phyloP scores from a whole-genome alignment of 2,888 invertebrate species.

The Masnerella sp. region DNA sequence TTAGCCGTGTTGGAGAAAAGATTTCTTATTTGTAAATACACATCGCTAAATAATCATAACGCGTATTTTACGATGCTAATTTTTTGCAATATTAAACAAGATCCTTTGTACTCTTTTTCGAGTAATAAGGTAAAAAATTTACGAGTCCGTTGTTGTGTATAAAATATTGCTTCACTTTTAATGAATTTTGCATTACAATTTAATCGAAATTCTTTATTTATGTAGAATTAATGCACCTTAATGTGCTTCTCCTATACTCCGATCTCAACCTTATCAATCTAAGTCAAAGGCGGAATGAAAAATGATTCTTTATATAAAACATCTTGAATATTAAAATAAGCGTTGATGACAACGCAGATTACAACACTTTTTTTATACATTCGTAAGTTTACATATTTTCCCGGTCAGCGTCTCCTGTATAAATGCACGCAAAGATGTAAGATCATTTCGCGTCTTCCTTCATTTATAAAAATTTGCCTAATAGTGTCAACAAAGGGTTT shows the following conservation, averaged over 20 bases:
- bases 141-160: constrained; percentile 47
- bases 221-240: constrained; percentile 58
- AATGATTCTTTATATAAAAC: constrained; percentile 54
- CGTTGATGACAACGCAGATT: constrained; percentile 55
- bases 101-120: constrained; percentile 42
- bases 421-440: no score
- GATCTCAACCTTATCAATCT: constrained; percentile 55
- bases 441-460: no score
- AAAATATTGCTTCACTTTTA: constrained; percentile 48
- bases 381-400: constrained; percentile 38
- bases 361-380: constrained; percentile 47
- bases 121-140: constrained; percentile 46
- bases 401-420: constrained; percentile 11
- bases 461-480: constrained; percentile 41
- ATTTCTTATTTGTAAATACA: constrained; percentile 50
- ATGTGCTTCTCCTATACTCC: constrained; percentile 48
- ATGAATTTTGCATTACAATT: constrained; percentile 57
- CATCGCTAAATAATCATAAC: constrained; percentile 53
- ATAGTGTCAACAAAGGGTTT: constrained; percentile 7
- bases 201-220: constrained; percentile 59
- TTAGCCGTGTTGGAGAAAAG: constrained; percentile 48
- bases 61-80: constrained; percentile 43
- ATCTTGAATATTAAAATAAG: constrained; percentile 49
- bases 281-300: constrained; percentile 57
- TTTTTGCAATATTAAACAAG: constrained; percentile 45